These are phyloP conservation scores for Chaenocephalus aceratus DNA, from an alignment of 2,113 vertebrate genomes.

Conservation along the genomic window DNA sequence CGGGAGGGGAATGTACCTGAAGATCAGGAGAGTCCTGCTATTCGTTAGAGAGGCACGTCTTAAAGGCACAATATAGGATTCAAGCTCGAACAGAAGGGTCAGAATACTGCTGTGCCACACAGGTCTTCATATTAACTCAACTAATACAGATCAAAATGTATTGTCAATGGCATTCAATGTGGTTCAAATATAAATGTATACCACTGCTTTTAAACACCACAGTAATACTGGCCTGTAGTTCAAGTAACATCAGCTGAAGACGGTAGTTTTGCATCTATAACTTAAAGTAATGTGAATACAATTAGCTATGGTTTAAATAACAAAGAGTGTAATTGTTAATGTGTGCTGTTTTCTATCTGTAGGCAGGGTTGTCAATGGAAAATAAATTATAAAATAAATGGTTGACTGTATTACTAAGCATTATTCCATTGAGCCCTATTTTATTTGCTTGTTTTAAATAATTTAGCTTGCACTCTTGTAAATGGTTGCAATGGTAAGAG, in stretches of 20 bases:
- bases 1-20: slow-evolving; percentile 36
- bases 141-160: background rate
- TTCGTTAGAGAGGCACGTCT: background rate
- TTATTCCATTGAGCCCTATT: background rate
- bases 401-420: background rate
- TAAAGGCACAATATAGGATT: background rate
- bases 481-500: background rate
- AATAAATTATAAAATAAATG: background rate
- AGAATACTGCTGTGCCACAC: background rate
- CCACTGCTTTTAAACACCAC: background rate
- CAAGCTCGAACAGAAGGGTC: background rate
- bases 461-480: background rate
- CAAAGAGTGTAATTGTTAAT: background rate
- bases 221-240: background rate
- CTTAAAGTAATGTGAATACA: background rate
- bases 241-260: background rate
- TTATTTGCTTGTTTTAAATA: background rate
- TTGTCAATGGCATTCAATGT: background rate
- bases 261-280: background rate
- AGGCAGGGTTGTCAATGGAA: background rate
- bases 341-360: background rate
- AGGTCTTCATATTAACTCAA: background rate
- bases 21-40: background rate
- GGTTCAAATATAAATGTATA: background rate
- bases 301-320: background rate